A percentile compares a stretch with the other conserved stretches of the same genome.
Evolutionary conservation across 2,797 vertebrate species (phyloP).

Genomic region (Tinamus major): DNA sequence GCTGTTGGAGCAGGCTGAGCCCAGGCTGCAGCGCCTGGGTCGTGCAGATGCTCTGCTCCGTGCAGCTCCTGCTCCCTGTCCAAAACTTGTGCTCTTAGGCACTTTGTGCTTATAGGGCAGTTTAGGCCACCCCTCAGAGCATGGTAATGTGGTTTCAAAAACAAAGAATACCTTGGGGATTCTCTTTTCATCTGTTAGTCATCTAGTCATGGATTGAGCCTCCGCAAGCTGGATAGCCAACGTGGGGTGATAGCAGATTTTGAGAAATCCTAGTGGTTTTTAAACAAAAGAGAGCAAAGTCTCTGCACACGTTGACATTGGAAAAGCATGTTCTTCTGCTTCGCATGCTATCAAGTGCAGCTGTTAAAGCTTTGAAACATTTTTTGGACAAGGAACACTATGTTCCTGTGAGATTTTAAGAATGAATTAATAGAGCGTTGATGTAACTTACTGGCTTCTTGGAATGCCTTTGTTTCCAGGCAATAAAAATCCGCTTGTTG

Average conservation of each 20-base stretch:
- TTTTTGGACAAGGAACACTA: constrained; percentile 37
- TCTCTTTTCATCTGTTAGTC: not conserved
- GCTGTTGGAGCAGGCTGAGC: constrained; percentile 15
- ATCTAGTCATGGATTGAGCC: not conserved
- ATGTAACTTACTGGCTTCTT: constrained; percentile 58
- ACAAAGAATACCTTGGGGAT: not conserved
- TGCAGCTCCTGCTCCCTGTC: not conserved
- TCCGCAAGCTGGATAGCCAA: not conserved
- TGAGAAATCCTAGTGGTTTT: not conserved
- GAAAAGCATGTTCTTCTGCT: constrained; percentile 28
- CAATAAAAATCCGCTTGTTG: constrained; percentile 53
- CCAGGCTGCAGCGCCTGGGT: not conserved
- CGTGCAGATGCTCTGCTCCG: constrained; percentile 57
- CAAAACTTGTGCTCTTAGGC: constrained; percentile 61
- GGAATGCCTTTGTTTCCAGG: constrained; percentile 61
- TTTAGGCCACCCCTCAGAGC: not conserved
- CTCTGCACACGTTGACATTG: not conserved
- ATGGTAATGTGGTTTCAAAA: not conserved
- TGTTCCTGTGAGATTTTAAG: constrained; percentile 50
- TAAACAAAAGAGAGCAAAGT: not conserved
- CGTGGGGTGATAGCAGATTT: not conserved
- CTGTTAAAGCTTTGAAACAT: constrained; percentile 52
- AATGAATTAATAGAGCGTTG: constrained; percentile 64
- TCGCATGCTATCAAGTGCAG: not conserved
- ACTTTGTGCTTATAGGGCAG: constrained; percentile 59